A percentile compares a stretch with the other conserved stretches of the same genome.
Evolutionary conservation across 2,797 vertebrate genomes (phyloP).

Genomic region (Apogon hyalosoma): DNA sequence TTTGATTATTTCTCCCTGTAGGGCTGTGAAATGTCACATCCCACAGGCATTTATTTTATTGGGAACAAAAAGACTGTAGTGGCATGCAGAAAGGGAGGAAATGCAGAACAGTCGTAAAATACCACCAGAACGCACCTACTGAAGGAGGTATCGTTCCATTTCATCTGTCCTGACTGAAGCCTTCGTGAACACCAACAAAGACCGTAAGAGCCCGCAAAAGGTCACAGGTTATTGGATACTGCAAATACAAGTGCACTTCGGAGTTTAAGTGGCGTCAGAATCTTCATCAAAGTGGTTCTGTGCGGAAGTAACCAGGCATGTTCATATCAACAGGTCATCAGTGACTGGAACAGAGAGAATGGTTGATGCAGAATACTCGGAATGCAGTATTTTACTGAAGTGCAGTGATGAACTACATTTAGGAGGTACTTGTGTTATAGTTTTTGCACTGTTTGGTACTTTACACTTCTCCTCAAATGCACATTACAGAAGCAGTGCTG

Average conservation of each 20-base stretch:
- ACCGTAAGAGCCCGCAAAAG: too few relatives aligned
- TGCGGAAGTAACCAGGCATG: background rate
- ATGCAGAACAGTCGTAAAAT: background rate
- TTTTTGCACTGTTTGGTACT: too few relatives aligned
- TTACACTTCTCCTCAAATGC: too few relatives aligned
- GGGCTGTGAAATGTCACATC: constrained; percentile 54
- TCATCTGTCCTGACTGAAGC: background rate
- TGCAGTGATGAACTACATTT: too few relatives aligned
- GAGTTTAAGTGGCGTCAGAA: background rate
- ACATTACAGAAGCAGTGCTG: too few relatives aligned
- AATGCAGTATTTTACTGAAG: too few relatives aligned
- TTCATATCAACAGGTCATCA: constrained; percentile 3
- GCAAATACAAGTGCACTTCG: background rate
- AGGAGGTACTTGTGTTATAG: too few relatives aligned
- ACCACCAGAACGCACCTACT: background rate
- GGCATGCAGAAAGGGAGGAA: constrained; percentile 15
- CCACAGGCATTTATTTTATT: constrained; percentile 37
- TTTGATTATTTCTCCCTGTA: constrained; percentile 46
- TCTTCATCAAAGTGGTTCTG: background rate
- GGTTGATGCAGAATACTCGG: background rate
- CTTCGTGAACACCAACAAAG: background rate
- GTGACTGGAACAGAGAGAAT: background rate
- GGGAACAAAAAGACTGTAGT: background rate
- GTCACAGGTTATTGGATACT: background rate
- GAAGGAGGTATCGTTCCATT: background rate